Percentiles rank a stretch among this genome's conserved stretches.
Conservation (phyloP, 2,888 invertebrate species). For the Nomada hirtipes region DNA sequence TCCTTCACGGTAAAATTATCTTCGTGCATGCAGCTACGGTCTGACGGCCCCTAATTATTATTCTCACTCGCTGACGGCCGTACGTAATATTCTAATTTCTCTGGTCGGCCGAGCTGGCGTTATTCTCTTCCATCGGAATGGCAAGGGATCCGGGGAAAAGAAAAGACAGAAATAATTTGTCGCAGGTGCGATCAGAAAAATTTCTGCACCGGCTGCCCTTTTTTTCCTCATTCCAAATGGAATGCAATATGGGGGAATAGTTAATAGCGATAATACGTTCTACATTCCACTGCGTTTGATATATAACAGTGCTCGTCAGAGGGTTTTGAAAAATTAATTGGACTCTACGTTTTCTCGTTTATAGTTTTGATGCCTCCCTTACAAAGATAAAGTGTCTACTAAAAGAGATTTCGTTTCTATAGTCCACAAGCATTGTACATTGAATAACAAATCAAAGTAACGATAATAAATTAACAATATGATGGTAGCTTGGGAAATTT, state of each 20-base stretch:
- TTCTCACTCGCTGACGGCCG: constrained; percentile 52
- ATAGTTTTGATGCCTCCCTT: not conserved
- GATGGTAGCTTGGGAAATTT: not conserved
- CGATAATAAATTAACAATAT: too few species aligned
- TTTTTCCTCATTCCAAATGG: not conserved
- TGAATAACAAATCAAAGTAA: too few species aligned
- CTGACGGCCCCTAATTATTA: constrained; percentile 65
- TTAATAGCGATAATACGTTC: constrained; percentile 26
- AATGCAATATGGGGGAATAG: constrained; percentile 13
- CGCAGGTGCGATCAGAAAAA: constrained; percentile 69
- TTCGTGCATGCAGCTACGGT: constrained; percentile 11
- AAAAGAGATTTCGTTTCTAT: too few species aligned
- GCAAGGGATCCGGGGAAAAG: constrained; percentile 32
- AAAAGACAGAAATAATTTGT: constrained; percentile 59
- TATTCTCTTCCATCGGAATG: constrained; percentile 40
- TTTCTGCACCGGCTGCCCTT: constrained; percentile 20
- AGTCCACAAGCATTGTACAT: too few species aligned
- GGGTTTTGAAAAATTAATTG: not conserved
- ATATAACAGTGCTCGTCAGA: not conserved
- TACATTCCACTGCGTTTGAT: not conserved
- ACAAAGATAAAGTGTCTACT: too few species aligned
- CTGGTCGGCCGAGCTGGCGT: constrained; percentile 76
- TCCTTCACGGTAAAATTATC: constrained; percentile 40
- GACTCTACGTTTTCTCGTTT: not conserved
- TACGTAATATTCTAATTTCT: constrained; percentile 75